Percentiles rank a stretch among this genome's conserved stretches.
Evolutionary conservation across 1,140 invertebrate species (phyloP).

Genomic region (Eciton burchellii): DNA sequence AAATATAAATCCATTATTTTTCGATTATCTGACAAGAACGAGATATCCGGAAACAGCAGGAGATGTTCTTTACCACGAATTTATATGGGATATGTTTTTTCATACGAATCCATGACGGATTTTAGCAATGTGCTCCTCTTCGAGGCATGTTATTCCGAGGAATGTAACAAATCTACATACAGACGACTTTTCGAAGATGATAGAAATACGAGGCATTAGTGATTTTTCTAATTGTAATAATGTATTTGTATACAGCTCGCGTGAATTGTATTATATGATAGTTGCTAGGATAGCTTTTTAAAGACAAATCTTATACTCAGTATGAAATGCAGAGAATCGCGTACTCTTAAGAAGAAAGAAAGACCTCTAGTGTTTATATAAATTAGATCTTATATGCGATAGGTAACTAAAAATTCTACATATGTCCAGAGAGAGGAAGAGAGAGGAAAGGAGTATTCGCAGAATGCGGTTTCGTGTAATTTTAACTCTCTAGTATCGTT

Average conservation of each 20-base stretch:
- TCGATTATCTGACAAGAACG: slow-evolving; percentile 23
- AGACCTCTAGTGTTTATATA: slow-evolving; percentile 70
- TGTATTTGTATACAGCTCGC: slow-evolving; percentile 76
- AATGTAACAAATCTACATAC: slow-evolving; percentile 37
- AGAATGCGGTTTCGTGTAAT: slow-evolving; percentile 15
- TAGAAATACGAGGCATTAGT: slow-evolving; percentile 76
- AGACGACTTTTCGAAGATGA: slow-evolving; percentile 60
- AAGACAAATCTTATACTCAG: slow-evolving; percentile 66
- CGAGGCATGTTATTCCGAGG: slow-evolving; percentile 68
- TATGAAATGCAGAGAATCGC: slow-evolving; percentile 43
- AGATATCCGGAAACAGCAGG: slow-evolving; percentile 25
- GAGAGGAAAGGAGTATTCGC: slow-evolving; percentile 28
- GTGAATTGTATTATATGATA: slow-evolving; percentile 74
- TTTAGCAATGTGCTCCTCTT: slow-evolving; percentile 71
- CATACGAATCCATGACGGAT: slow-evolving; percentile 69
- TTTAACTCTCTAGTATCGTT: slow-evolving; percentile 16
- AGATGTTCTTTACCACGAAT: slow-evolving; percentile 65
- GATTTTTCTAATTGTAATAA: slow-evolving; percentile 80
- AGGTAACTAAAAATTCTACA: slow-evolving; percentile 59
- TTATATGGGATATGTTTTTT: slow-evolving; percentile 72
- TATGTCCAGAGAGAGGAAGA: slow-evolving; percentile 60
- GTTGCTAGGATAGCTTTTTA: slow-evolving; percentile 69
- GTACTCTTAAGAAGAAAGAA: slow-evolving; percentile 49
- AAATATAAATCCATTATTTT: slow-evolving; percentile 70
- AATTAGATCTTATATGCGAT: slow-evolving; percentile 67